These are phyloP conservation scores for Salticus scenicus DNA, from an alignment of 2,888 invertebrate genomes.

Conservation along the genomic window DNA sequence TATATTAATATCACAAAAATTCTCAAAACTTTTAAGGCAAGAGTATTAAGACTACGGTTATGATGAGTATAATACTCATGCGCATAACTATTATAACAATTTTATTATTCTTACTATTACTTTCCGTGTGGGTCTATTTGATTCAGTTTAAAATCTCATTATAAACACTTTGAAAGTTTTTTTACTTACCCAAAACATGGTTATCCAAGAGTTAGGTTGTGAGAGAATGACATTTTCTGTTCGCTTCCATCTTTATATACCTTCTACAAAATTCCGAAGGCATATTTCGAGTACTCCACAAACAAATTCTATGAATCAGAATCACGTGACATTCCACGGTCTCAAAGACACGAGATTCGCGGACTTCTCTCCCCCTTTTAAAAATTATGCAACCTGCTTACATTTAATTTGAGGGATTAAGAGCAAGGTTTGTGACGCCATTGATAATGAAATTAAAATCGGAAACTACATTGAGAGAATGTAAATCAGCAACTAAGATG, in stretches of 20 bases:
- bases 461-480: background rate
- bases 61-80: no score
- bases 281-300: background rate
- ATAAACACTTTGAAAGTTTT: no score
- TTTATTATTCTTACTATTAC: no score
- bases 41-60: no score
- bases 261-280: background rate
- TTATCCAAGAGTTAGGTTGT: background rate
- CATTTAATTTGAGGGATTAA: background rate
- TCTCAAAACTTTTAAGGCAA: no score
- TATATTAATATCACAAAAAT: no score
- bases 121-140: no score
- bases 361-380: background rate
- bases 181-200: background rate
- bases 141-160: no score
- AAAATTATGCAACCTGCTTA: background rate
- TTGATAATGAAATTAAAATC: background rate
- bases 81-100: no score
- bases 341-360: background rate
- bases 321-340: slow-evolving; percentile 9
- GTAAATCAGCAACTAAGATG: background rate
- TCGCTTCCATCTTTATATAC: background rate
- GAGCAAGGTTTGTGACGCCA: background rate
- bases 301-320: slow-evolving; percentile 7
- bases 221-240: background rate